Evolutionary conservation across 2,113 vertebrate species (phyloP).

Genomic region (Hiodon tergisus): DNA sequence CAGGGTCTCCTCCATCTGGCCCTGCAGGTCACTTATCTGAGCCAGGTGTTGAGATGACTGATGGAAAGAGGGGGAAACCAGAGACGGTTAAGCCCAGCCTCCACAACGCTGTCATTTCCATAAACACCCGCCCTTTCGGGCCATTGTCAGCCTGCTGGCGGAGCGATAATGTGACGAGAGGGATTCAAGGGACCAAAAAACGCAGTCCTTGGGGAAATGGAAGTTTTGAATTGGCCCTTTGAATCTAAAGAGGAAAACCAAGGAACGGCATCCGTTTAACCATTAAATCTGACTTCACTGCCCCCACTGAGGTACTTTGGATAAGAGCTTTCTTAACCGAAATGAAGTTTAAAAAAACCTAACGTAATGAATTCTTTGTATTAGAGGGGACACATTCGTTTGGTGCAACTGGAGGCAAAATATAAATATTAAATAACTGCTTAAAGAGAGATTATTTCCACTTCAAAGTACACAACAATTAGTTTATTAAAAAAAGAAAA

Average conservation of each 20-base stretch:
- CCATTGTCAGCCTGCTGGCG: too few species aligned
- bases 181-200: not conserved
- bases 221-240: too few species aligned
- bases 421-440: not conserved
- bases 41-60: constrained; percentile 88
- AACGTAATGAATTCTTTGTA: constrained; percentile 27
- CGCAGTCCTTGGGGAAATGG: not conserved
- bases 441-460: too few species aligned
- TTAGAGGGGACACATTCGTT: constrained; percentile 34
- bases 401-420: constrained; percentile 25
- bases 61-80: not conserved
- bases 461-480: too few species aligned
- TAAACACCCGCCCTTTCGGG: too few species aligned
- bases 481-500: too few species aligned
- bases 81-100: not conserved
- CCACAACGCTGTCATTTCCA: too few species aligned
- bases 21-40: constrained; percentile 91
- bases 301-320: constrained; percentile 30
- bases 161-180: too few species aligned
- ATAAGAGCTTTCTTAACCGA: constrained; percentile 25
- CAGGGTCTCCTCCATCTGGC: constrained; percentile 83
- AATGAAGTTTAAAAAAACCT: constrained; percentile 23
- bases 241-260: not conserved
- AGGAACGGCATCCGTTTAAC: not conserved
- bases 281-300: constrained; percentile 34